Percentiles rank a stretch among this genome's conserved stretches.
phyloP scores from a whole-genome alignment of 2,797 vertebrate genomes.

The Labroides dimidiatus region DNA sequence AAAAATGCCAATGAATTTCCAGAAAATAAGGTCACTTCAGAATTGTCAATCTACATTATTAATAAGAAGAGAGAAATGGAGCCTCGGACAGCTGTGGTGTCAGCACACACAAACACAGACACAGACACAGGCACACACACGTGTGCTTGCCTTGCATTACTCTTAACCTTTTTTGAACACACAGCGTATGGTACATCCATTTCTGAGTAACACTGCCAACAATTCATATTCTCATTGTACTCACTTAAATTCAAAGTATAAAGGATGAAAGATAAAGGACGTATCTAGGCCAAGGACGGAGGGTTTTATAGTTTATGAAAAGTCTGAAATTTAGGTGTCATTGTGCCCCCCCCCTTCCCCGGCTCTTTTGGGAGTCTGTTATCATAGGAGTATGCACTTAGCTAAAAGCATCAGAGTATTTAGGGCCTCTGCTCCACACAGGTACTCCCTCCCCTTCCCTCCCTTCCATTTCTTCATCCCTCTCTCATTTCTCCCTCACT shows the following conservation, averaged over 20 bases:
- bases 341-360: constrained; percentile 33
- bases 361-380: constrained; percentile 75
- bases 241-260: constrained; percentile 64
- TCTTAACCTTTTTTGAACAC: constrained; percentile 39
- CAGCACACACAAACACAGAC: constrained; percentile 11
- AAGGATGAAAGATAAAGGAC: constrained; percentile 61
- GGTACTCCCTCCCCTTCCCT: constrained; percentile 69
- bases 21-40: constrained; percentile 90
- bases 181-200: constrained; percentile 28
- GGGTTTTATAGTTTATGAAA: constrained; percentile 76
- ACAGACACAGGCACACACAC: neutral
- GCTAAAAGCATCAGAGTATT: constrained; percentile 81
- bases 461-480: constrained; percentile 73
- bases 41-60: constrained; percentile 77
- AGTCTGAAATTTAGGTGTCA: constrained; percentile 80
- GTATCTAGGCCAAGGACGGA: constrained; percentile 79
- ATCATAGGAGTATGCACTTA: constrained; percentile 79
- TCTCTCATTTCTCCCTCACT: constrained; percentile 79
- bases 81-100: constrained; percentile 40
- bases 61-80: constrained; percentile 38
- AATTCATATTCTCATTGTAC: constrained; percentile 70
- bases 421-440: constrained; percentile 74
- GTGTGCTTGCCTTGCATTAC: constrained; percentile 18
- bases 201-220: constrained; percentile 44
- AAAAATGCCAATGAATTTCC: constrained; percentile 90